Evolutionary conservation across 92 coral and sea anemone species (phyloP).

Genomic region (Metridium senile): DNA sequence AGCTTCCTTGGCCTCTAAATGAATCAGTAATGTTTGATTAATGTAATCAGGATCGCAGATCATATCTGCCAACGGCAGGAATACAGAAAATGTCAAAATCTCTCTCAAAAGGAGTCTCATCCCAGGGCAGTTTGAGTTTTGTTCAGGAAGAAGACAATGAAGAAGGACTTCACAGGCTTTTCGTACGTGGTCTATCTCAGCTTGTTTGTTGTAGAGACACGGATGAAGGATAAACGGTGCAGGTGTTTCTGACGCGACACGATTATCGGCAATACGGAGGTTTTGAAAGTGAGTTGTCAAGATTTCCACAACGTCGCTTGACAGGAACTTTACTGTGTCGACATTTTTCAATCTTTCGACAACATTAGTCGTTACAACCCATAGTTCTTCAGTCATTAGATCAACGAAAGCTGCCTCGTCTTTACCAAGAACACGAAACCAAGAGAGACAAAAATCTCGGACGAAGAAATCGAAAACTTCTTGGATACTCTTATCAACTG

Average conservation of each 20-base stretch:
- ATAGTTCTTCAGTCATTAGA: conserved; percentile 86
- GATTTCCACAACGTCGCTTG: conserved; percentile 89
- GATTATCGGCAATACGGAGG: conserved; percentile 82
- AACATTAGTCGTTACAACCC: conserved; percentile 75
- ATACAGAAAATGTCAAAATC: conserved; percentile 88
- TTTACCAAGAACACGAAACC: conserved; percentile 91
- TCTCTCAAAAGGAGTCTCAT: conserved; percentile 83
- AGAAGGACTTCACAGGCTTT: conserved; percentile 83
- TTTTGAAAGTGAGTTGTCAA: conserved; percentile 90
- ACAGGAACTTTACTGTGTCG: conserved; percentile 91
- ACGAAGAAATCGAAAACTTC: conserved; percentile 93
- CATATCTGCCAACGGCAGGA: conserved; percentile 90
- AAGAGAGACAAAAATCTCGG: conserved; percentile 94
- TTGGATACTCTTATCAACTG: conserved; percentile 91
- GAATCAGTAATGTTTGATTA: conserved; percentile 81
- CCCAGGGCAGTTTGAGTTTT: conserved; percentile 73
- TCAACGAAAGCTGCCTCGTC: conserved; percentile 95
- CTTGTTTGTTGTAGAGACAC: conserved; percentile 71
- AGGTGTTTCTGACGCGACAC: conserved; percentile 78
- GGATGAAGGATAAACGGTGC: conserved; percentile 86
- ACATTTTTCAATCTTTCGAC: conserved; percentile 75
- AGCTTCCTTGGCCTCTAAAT: conserved; percentile 89
- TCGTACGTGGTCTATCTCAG: conserved; percentile 81
- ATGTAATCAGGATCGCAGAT: conserved; percentile 98
- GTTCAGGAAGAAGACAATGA: conserved; percentile 75